A percentile compares a stretch with the other conserved stretches of the same genome.
Conservation (phyloP, 1,140 invertebrate species). For the Grapholita molesta region DNA sequence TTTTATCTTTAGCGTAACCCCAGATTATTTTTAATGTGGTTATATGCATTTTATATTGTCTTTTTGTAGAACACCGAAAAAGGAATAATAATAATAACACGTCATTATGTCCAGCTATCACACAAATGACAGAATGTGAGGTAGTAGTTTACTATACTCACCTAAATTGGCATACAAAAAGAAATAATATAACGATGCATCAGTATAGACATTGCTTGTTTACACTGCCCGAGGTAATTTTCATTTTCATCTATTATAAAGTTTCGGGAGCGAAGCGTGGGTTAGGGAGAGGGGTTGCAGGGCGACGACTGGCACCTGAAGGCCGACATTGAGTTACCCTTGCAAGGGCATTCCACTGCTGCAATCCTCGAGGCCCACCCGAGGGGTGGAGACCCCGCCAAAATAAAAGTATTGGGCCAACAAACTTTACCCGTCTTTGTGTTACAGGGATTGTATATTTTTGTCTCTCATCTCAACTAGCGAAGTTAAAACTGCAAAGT, state of each 20-base stretch:
- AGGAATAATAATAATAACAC: background rate
- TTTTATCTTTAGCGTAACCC: too few relatives aligned
- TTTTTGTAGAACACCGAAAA: too few relatives aligned
- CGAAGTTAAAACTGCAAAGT: background rate
- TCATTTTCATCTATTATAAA: constrained; percentile 36
- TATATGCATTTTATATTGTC: too few relatives aligned
- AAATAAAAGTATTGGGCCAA: constrained; percentile 35
- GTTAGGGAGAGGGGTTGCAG: constrained; percentile 32
- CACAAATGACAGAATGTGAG: background rate
- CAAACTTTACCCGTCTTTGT: background rate
- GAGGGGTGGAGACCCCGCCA: constrained; percentile 45
- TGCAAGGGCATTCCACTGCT: constrained; percentile 70
- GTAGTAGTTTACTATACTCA: background rate
- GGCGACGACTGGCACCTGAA: constrained; percentile 69
- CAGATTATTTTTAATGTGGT: too few relatives aligned
- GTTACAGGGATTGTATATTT: background rate
- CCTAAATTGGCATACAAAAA: background rate
- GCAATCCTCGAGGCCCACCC: constrained; percentile 61
- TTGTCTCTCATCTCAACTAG: too few relatives aligned
- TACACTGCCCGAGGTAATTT: constrained; percentile 51
- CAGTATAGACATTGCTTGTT: constrained; percentile 37
- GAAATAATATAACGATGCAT: background rate
- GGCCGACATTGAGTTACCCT: constrained; percentile 72
- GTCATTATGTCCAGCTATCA: background rate
- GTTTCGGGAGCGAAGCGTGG: constrained; percentile 35